phyloP scores from a whole-genome alignment of 1,140 invertebrate species.

The Yoshiicerus persimilis region DNA sequence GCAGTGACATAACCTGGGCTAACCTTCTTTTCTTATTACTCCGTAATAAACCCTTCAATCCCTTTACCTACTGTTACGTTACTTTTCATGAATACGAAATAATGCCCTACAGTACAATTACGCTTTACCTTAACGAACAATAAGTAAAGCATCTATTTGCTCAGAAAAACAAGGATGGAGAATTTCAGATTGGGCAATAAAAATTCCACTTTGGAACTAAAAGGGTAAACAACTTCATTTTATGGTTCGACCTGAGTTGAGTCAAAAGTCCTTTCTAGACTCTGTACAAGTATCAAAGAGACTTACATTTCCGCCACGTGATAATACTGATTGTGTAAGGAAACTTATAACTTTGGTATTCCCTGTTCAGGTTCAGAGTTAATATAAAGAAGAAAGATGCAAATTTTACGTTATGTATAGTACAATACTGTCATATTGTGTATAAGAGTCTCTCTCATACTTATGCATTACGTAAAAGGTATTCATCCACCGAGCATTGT shows the following conservation, averaged over 20 bases:
- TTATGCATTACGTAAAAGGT: not conserved
- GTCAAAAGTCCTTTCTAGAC: no score
- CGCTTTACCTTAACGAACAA: not conserved
- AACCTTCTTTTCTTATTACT: not conserved
- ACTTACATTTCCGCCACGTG: no score
- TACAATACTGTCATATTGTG: not conserved
- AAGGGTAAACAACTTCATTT: constrained; percentile 25
- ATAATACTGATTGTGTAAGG: no score
- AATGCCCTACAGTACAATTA: not conserved
- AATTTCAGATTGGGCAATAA: not conserved
- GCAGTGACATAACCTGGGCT: not conserved
- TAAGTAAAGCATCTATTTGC: not conserved
- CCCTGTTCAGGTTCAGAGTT: no score
- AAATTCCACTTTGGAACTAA: not conserved
- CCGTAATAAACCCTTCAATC: not conserved
- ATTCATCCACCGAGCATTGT: not conserved
- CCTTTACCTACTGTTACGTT: not conserved
- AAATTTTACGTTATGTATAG: not conserved
- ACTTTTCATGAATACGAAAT: not conserved
- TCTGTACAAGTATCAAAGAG: no score
- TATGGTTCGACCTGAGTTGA: not conserved
- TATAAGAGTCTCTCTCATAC: not conserved
- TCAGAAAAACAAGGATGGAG: not conserved
- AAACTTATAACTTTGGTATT: no score
- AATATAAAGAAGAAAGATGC: not conserved